Evolutionary conservation across 2,888 invertebrate species (phyloP), one percentile per base, ranked within the genome.

Genomic region (Himalopsyche anomala): DNA sequence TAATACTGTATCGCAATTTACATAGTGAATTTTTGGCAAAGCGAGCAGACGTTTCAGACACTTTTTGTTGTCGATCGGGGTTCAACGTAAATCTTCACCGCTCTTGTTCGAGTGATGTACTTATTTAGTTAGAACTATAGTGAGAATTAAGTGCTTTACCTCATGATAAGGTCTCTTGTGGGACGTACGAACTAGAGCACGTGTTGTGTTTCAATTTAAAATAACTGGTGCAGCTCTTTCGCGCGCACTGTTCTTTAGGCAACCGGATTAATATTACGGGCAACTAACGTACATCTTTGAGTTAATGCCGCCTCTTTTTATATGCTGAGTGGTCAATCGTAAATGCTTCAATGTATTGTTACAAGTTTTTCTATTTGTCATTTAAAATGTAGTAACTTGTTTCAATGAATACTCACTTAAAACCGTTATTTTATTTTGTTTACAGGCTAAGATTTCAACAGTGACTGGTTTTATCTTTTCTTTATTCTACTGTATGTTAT

Each of bases 61-160:
- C 15, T 28, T 74, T 74, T 74, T 74, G 74, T 74, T 36, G 69
- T 69, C 36, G 55, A 36, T 40, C 38, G 40, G 38, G 54, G 17
- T 12, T 82, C 62, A 56, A 38, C n/a, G 11, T 11, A 74, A 74
- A 17, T 40, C n/a, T 83, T 15, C 62, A 69, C 74, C 12, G 28
- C 36, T 28, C 69, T n/a, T 15, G 74, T 79, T 85, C n/a, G 56
- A 85, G 85, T 82, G 85, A 82, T 79, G 85, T 85, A 85, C 85
- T 85, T 85, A 85, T 85, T 84, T 69, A 81, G 81, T 84, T 81
- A 28, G 69, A 81, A 45, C 84, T 81, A 45, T 84, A 84, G 79
- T 83, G 84, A 84, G 17, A 28, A 79, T 54, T 42, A 42, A 84
- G 84, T 12, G 84, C 84, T 84, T 84, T 84, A 79, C 54, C 62